A percentile compares a stretch with the other conserved stretches of the same genome.
These are phyloP conservation scores for Macroramphosus scolopax DNA, from an alignment of 2,797 vertebrate genomes.

Conservation along the genomic window DNA sequence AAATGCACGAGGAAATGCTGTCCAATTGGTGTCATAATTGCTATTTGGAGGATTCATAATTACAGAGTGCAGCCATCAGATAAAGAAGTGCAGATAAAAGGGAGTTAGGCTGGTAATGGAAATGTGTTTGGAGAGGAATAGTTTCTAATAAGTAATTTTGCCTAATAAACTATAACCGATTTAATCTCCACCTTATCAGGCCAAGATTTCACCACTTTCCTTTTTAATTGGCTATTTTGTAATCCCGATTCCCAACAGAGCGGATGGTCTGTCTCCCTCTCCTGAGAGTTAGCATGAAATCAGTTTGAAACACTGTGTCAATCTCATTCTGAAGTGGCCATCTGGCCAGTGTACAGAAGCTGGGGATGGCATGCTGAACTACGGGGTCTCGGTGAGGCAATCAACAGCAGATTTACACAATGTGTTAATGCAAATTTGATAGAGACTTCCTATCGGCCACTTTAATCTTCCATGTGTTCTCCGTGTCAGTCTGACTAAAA, in stretches of 20 bases:
- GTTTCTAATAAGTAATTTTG: constrained; percentile 87
- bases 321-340: constrained; percentile 96
- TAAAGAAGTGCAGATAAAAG: constrained; percentile 79
- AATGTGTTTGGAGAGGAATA: constrained; percentile 84
- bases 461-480: constrained; percentile 79
- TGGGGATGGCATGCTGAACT: constrained; percentile 86
- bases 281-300: constrained; percentile 97
- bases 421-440: constrained; percentile 87
- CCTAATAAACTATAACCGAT: constrained; percentile 89
- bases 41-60: constrained; percentile 80
- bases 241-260: constrained; percentile 99
- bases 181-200: constrained; percentile 88
- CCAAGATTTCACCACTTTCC: constrained; percentile 93
- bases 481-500: constrained; percentile 56
- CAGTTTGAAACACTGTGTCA: constrained; percentile 98
- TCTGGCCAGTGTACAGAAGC: constrained; percentile 94
- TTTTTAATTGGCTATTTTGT: constrained; percentile 99
- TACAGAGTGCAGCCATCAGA: constrained; percentile 78
- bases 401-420: constrained; percentile 86
- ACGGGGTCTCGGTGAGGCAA: constrained; percentile 86
- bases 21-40: constrained; percentile 76
- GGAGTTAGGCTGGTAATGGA: constrained; percentile 78
- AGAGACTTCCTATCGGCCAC: constrained; percentile 79
- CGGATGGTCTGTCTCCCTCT: constrained; percentile 89
- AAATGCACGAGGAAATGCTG: constrained; percentile 71